These are phyloP conservation scores for Tipula lateralis DNA, from an alignment of 2,888 invertebrate genomes.

Conservation along the genomic window DNA sequence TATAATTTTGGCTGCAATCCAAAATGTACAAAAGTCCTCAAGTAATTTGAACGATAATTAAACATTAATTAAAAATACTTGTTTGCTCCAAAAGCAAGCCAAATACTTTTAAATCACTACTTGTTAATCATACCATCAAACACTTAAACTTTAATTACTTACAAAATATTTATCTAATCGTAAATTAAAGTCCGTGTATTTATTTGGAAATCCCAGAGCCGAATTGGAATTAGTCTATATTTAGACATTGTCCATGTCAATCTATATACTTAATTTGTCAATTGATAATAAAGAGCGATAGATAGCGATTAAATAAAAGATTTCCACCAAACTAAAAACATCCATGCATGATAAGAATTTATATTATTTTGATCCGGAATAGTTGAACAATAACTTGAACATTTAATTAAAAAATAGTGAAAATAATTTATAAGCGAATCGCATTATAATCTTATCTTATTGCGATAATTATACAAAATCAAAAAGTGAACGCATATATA, in stretches of 20 bases:
- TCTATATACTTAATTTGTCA: not conserved
- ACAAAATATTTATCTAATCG: not conserved
- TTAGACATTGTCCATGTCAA: not conserved
- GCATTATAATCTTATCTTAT: not conserved
- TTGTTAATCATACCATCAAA: too few relatives aligned
- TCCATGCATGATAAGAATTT: not conserved
- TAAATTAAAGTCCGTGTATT: not conserved
- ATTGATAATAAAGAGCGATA: too few relatives aligned
- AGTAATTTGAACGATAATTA: too few relatives aligned
- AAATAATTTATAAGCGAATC: not conserved
- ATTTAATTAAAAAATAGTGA: not conserved
- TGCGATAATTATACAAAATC: not conserved
- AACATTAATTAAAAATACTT: too few relatives aligned
- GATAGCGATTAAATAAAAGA: too few relatives aligned
- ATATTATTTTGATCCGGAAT: not conserved
- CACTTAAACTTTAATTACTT: too few relatives aligned
- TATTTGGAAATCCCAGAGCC: not conserved
- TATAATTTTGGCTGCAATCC: too few relatives aligned
- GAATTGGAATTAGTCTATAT: not conserved
- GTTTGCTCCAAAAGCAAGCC: too few relatives aligned
- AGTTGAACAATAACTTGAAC: not conserved
- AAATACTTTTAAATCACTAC: too few relatives aligned
- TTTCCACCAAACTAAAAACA: not conserved
- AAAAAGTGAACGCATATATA: not conserved
- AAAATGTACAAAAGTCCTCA: too few relatives aligned